phyloP scores from a whole-genome alignment of 2,888 invertebrate genomes.

The Lamellibrachia satsuma region DNA sequence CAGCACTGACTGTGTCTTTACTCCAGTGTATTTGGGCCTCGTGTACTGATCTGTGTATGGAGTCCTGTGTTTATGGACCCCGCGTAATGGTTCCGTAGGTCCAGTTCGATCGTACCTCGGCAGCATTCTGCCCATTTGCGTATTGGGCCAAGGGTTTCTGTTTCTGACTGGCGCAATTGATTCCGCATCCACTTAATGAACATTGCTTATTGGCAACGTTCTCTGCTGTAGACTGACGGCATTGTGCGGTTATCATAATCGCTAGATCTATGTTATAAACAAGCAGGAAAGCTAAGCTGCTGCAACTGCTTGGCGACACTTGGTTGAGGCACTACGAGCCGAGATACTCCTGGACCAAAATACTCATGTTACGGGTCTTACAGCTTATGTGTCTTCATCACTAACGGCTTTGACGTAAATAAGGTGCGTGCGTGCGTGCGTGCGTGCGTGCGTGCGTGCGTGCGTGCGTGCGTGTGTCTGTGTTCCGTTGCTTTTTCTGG shows the following conservation, averaged over 20 bases:
- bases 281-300: too few relatives aligned
- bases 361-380: background rate
- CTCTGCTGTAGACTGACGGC: background rate
- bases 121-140: background rate
- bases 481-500: too few relatives aligned
- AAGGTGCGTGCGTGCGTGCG: background rate
- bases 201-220: background rate
- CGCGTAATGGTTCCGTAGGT: background rate
- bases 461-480: background rate
- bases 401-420: background rate
- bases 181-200: background rate
- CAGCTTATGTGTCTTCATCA: background rate
- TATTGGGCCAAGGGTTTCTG: background rate
- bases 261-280: background rate
- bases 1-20: background rate
- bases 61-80: too few relatives aligned
- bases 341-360: too few relatives aligned
- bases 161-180: background rate
- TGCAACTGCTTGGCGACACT: too few relatives aligned
- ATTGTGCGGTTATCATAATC: background rate
- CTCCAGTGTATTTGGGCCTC: background rate
- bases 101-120: background rate
- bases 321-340: too few relatives aligned
- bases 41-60: background rate
- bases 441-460: background rate